Conservation (phyloP, 1,140 invertebrate genomes). For the Drosophila asahinai region DNA sequence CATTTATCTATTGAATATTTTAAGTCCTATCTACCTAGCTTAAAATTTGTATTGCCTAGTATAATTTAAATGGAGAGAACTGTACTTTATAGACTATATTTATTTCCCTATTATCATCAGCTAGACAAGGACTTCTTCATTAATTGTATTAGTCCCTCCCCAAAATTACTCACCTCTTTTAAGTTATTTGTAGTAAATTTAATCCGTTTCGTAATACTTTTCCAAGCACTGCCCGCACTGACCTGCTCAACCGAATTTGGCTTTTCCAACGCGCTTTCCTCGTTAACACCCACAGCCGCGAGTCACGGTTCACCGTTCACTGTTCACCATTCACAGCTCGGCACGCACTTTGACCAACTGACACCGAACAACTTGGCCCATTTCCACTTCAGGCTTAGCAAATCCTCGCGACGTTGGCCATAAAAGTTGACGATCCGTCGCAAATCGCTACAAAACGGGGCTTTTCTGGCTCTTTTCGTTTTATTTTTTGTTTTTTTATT, state of each 20-base stretch:
- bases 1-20: not conserved
- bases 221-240: slow-evolving; percentile 38
- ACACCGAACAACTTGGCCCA: slow-evolving; percentile 69
- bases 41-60: too few species aligned
- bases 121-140: not conserved
- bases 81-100: too few species aligned
- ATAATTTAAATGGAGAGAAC: too few species aligned
- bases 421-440: slow-evolving; percentile 76
- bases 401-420: slow-evolving; percentile 55
- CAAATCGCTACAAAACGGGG: slow-evolving; percentile 59
- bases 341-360: slow-evolving; percentile 79
- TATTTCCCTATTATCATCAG: too few species aligned
- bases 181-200: not conserved
- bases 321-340: slow-evolving; percentile 26
- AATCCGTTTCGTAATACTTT: not conserved
- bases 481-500: not conserved
- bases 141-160: too few species aligned
- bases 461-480: slow-evolving; percentile 9
- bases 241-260: slow-evolving; percentile 42
- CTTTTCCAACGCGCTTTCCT: slow-evolving; percentile 36
- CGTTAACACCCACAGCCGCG: slow-evolving; percentile 16
- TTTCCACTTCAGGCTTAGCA: slow-evolving; percentile 49
- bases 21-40: too few species aligned
- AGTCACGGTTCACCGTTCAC: slow-evolving; percentile 23
- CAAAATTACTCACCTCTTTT: slow-evolving; percentile 22